A percentile compares a stretch with the other conserved stretches of the same genome.
phyloP scores from a whole-genome alignment of 1,140 invertebrate genomes.

The Drosophila pseudoobscura region DNA sequence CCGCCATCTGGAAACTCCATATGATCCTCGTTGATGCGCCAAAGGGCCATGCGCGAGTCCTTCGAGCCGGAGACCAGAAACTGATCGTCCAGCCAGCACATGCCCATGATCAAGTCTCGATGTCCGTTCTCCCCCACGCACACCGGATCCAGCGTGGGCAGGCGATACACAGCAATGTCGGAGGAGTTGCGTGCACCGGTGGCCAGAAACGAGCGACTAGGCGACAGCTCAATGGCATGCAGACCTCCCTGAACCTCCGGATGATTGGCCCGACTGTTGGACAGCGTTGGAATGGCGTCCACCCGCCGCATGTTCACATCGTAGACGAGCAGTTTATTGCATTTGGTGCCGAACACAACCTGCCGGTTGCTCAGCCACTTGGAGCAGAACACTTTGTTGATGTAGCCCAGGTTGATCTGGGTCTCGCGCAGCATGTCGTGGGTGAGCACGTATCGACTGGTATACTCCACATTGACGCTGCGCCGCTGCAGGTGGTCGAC shows the following conservation, averaged over 20 bases:
- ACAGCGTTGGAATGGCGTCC: constrained; percentile 93
- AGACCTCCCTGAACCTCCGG: constrained; percentile 93
- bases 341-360: constrained; percentile 98
- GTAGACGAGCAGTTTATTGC: constrained; percentile 96
- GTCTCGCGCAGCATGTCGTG: constrained; percentile 95
- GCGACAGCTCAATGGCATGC: constrained; percentile 96
- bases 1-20: constrained; percentile 85
- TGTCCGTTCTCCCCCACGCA: constrained; percentile 97
- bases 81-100: constrained; percentile 98
- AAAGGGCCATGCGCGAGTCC: constrained; percentile 93
- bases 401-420: constrained; percentile 91
- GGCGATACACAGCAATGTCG: constrained; percentile 95
- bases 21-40: constrained; percentile 87
- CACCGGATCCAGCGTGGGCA: constrained; percentile 96
- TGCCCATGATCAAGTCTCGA: constrained; percentile 97
- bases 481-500: constrained; percentile 83
- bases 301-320: constrained; percentile 91
- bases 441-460: constrained; percentile 92
- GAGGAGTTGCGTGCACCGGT: constrained; percentile 96
- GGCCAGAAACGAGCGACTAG: constrained; percentile 94
- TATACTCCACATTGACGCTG: constrained; percentile 90
- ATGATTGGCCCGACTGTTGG: constrained; percentile 84
- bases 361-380: constrained; percentile 97
- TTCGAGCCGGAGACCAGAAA: constrained; percentile 96
- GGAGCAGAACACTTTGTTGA: constrained; percentile 98